Evolutionary conservation across 2,888 invertebrate genomes (phyloP), one percentile per base, ranked within the genome.

Genomic region (Octonoba sinensis): DNA sequence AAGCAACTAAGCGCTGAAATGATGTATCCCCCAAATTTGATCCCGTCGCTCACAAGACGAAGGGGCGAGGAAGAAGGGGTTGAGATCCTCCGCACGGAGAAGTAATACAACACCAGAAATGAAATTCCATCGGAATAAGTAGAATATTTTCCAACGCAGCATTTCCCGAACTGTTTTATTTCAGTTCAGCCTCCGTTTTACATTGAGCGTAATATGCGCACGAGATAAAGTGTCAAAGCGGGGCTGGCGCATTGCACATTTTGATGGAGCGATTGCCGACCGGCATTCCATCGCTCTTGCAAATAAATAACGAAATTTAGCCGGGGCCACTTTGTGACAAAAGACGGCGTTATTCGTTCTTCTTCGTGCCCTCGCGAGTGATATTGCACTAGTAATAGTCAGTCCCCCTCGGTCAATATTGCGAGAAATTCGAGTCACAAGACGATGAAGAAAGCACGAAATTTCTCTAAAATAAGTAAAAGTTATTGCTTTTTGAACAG

Each of bases 21-120:
- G 77, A 77, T 77, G 70, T 70, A 77, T 77, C 77, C 70, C 70
- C 51, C 70, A 77, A 77, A 77, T 77, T 77, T 77, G 77, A 76
- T 77, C 69, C 77, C 62, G 67, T 60, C 60, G 67, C 64, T 70
- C 64, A 27, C 16, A 47, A 24, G 56, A 24, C 57, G 70, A 77
- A 56, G 62, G 64, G 77, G 46, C n/a, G 56, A 46, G 69, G 54
- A 57, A 59, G 51, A 60, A 57, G 51, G 56, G 54, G 70, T 44
- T 56, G 46, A 51, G 18, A 3, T 47, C 22, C 24, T 46, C 59
- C 36, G 62, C 56, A 77, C 20, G 44, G 62, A 36, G 77, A 72
- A 78, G 78, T 72, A 78, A 78, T 72, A 66, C 72, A 65, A 78
- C 72, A 78, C 78, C 60, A 46, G 78, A 78, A 78, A 78, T 78